These are phyloP conservation scores for Buceros bicornis DNA, from an alignment of 2,797 vertebrate species.

Conservation along the genomic window DNA sequence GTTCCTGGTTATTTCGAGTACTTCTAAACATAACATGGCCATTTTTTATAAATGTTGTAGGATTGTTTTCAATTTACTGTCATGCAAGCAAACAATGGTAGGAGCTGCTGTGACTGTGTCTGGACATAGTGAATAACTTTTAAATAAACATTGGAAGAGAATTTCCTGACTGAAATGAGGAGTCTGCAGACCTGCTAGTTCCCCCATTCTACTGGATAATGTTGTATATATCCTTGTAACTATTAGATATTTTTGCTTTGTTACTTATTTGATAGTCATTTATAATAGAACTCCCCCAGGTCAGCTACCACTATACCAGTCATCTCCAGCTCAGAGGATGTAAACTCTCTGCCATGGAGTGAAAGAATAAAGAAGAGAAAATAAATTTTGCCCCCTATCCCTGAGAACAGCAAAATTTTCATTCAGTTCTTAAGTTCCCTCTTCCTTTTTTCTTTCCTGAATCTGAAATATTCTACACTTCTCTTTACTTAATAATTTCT, in stretches of 20 bases:
- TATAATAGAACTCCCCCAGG: neutral
- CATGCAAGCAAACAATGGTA: neutral
- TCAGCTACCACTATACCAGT: neutral
- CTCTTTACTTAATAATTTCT: neutral
- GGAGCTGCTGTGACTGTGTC: neutral
- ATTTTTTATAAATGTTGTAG: neutral
- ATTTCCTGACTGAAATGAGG: neutral
- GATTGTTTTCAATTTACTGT: neutral
- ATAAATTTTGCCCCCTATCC: neutral
- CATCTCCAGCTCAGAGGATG: neutral
- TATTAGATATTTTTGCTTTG: neutral
- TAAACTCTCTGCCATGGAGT: neutral
- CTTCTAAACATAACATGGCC: neutral
- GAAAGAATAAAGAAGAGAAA: neutral
- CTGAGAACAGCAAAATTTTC: neutral
- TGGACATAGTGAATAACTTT: neutral
- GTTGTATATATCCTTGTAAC: neutral
- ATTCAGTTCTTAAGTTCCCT: neutral
- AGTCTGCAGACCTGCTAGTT: neutral
- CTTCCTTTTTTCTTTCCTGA: neutral
- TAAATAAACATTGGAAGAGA: neutral
- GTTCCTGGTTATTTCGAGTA: constrained; percentile 24
- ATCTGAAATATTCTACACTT: neutral
- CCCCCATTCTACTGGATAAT: neutral
- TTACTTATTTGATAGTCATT: neutral